A percentile compares a stretch with the other conserved stretches of the same genome.
These are phyloP conservation scores for Corynorhinus townsendii DNA, from an alignment of 2,113 vertebrate species.

Conservation along the genomic window DNA sequence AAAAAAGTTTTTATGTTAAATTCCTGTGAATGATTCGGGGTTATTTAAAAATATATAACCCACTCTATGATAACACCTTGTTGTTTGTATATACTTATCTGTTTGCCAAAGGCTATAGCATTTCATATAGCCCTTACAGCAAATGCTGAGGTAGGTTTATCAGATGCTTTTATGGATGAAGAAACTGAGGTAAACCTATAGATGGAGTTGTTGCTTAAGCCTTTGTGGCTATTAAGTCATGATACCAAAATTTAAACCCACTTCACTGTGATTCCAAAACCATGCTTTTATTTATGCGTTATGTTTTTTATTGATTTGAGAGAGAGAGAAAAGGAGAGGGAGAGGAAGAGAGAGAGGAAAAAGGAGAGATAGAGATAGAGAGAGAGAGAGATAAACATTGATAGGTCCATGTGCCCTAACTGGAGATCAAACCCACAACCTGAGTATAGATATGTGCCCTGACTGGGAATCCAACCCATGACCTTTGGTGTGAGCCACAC, in stretches of 20 bases:
- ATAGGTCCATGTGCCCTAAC: not conserved
- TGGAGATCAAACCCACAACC: not conserved
- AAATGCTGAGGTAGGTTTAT: not conserved
- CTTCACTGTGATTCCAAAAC: not conserved
- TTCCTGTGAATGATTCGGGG: not conserved
- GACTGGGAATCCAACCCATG: not conserved
- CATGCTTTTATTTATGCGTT: not conserved
- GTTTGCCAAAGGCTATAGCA: not conserved
- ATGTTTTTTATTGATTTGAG: not conserved
- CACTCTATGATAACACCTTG: not conserved
- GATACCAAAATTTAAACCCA: not conserved
- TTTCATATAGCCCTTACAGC: not conserved
- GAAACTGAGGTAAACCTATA: not conserved
- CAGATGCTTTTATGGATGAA: not conserved
- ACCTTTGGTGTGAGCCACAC: not conserved
- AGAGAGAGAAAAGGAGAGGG: not conserved
- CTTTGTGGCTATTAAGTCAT: not conserved
- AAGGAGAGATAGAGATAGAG: no score
- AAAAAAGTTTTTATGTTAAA: not conserved
- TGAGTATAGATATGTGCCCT: not conserved
- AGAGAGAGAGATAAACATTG: no score
- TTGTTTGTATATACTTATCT: not conserved
- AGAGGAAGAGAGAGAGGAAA: no score
- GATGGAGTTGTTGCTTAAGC: not conserved
- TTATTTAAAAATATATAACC: not conserved